Base-by-base conservation (phyloP, 2,797 vertebrate species). In the Sebastes hubbsi region DNA sequence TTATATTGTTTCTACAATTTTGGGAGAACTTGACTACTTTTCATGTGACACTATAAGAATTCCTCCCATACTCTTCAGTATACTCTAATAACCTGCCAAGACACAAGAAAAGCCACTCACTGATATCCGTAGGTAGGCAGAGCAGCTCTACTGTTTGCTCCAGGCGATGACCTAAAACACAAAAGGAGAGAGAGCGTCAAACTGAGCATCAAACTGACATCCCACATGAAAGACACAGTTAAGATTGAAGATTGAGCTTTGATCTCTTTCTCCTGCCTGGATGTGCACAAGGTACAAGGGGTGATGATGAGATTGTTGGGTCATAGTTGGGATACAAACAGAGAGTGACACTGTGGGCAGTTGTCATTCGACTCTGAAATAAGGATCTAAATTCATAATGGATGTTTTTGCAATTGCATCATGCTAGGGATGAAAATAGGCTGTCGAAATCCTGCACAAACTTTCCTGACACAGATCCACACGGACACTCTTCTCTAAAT, bases 161-260 rank as follows among this genome's bases (percentile, higher is more conserved):
- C 85, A 90, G 86, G 86, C 78, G 18, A 75, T 79, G 72, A 85
- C 85, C 90, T 88, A 83, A 85, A 92, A 91, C 78, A 88, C 61
- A 86, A 74, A 87, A 81, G 61, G 30, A 83, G 49, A 90, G 74
- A 59, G 42, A 69, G 42, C 12, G 20, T 88, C 82, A 90, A 74
- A 70, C 74, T 75, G 74, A 84, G 81, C 59, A 67, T 88, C 69
- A 78, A 81, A 87, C 34, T 72, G 61, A 81, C 64, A 82, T 67
- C 52, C 20, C 60, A 72, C 65, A 81, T 58, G 30, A 81, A 81
- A 87, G 71, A 83, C 71, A 62, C 36, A 73, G 68, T 70, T 72
- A 59, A 55, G 7, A 20, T 13, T 11, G 52, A 78, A 67, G 25
- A 63, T 3, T 64, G 72, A 78, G 81, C 64, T 79, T 72, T 87